These are phyloP conservation scores for Hylyphantes graminicola DNA, from an alignment of 1,140 invertebrate species.

Conservation along the genomic window DNA sequence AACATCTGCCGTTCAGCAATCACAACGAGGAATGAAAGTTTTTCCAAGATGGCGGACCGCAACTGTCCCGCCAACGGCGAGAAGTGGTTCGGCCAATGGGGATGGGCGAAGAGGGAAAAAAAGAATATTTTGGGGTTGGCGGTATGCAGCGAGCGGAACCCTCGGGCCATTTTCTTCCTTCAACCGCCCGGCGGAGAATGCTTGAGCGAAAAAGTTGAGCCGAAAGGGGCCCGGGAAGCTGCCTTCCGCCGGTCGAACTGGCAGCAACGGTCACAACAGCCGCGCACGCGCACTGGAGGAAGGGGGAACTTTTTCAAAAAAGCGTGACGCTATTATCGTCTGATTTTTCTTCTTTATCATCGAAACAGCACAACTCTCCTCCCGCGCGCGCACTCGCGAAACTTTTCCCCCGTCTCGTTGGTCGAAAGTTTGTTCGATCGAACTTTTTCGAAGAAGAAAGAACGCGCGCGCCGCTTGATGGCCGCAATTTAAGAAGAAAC, in stretches of 20 bases:
- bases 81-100: conserved; percentile 42
- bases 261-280: not conserved
- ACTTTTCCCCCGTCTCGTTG: not conserved
- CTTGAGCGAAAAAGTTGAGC: not conserved
- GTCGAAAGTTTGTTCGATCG: not conserved
- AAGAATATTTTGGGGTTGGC: conserved; percentile 14
- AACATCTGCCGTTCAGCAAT: conserved; percentile 14
- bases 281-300: conserved; percentile 18
- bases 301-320: not conserved
- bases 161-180: conserved; percentile 37
- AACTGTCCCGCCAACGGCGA: conserved; percentile 38
- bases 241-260: conserved; percentile 16
- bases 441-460: not conserved
- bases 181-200: conserved; percentile 55
- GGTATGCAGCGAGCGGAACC: conserved; percentile 36
- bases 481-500: not conserved
- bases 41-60: conserved; percentile 45
- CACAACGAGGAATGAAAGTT: conserved; percentile 25
- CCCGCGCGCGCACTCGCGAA: no score
- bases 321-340: no score
- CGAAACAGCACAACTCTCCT: no score
- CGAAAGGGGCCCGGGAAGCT: conserved; percentile 16
- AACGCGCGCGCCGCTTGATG: not conserved
- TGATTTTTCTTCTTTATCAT: no score
- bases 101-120: conserved; percentile 46